phyloP scores from a whole-genome alignment of 2,888 invertebrate genomes.

The Ypsolopha scabrella region DNA sequence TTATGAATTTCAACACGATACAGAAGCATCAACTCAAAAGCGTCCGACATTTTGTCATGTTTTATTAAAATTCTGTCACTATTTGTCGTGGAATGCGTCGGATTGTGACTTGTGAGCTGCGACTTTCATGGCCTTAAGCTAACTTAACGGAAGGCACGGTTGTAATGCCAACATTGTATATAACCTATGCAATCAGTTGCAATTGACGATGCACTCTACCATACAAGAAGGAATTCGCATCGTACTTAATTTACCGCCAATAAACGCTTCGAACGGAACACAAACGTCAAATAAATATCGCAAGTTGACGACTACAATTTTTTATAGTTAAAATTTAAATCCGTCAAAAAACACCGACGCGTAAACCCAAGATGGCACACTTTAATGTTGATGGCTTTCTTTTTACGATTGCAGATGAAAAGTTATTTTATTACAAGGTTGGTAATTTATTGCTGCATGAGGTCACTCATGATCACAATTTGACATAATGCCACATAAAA shows the following conservation, averaged over 20 bases:
- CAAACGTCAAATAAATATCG: constrained; percentile 23
- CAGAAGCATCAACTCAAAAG: not conserved
- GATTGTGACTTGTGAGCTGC: not conserved
- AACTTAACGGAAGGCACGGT: constrained; percentile 16
- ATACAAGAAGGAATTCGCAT: constrained; percentile 21
- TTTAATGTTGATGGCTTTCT: constrained; percentile 47
- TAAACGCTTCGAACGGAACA: constrained; percentile 18
- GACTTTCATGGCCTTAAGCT: constrained; percentile 14
- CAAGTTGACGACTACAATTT: not conserved
- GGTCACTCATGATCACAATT: constrained; percentile 15
- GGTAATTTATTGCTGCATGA: constrained; percentile 35
- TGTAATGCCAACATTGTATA: constrained; percentile 19
- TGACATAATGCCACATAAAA: constrained; percentile 3
- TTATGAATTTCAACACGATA: not conserved
- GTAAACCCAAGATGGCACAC: constrained; percentile 36
- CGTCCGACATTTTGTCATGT: not conserved
- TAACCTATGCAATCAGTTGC: constrained; percentile 24
- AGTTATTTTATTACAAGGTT: constrained; percentile 32
- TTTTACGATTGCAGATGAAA: constrained; percentile 41
- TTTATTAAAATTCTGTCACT: not conserved
- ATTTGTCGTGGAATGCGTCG: not conserved
- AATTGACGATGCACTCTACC: constrained; percentile 25
- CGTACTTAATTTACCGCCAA: constrained; percentile 29
- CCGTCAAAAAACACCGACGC: constrained; percentile 24
- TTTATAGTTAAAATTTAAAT: constrained; percentile 23